Evolutionary conservation across 37 sponge, comb jelly and placozoan genomes (phyloP), one percentile per base, ranked within the genome.

Genomic region (Hormiphora californensis): DNA sequence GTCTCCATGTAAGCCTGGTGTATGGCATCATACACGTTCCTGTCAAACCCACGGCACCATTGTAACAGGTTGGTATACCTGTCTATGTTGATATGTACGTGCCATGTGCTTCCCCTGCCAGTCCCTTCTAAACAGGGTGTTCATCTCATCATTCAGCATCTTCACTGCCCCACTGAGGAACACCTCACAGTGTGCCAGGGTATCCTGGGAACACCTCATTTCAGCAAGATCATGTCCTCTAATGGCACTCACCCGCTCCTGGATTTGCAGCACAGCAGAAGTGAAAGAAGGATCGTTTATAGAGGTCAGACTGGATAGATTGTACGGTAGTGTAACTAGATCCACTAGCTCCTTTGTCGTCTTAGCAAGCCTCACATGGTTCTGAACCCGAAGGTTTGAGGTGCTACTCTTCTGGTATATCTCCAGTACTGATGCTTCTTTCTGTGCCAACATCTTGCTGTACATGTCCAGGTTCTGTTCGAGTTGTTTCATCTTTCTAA

Each of bases 81-180:
- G 21, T 43, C 81, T 43, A 73, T 46, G 43, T 73, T 73, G 9
- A 73, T 73, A 40, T 73, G 81, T 3, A n/a, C 81, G 7, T n/a
- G 81, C 81, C 23, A 43, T 73, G 23, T 73, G 81, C 35, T 73
- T 73, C 1, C 81, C 81, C 25, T 73, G 81, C 81, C 81, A 73
- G 25, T 73, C 81, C 43, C 43, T 73, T 40, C 81, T 73, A 3
- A 73, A 73, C 38, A 43, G 40, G 17, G 40, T 46, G 43, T 33
- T 36, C 5, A 73, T 4, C n/a, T 73, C 81, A n/a, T 43, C 23
- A 33, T 32, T 43, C 12, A 73, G 81, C n/a, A 73, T n/a, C 5
- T 73, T 30, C 21, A 46, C 46, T 4, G 43, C 81, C 17, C 46
- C 43, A 11, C 17, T n/a, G 4, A 73, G 81, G 25, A 73, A 73